Conservation (phyloP, 1,140 invertebrate species). For the Drosophila erecta region DNA sequence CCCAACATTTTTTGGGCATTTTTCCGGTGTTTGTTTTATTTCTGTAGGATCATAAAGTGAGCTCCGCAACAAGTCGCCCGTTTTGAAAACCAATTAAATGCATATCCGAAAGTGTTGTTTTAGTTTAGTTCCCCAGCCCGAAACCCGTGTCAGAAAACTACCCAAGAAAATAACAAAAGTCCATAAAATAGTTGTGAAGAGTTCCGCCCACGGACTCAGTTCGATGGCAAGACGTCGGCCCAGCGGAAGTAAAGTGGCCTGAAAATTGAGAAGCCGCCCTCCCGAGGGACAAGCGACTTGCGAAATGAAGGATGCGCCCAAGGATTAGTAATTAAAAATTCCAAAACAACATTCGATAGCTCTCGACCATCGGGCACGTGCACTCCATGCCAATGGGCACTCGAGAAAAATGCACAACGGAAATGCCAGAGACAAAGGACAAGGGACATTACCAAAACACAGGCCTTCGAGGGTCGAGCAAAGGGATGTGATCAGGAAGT, state of each 20-base stretch:
- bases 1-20: slow-evolving; percentile 5
- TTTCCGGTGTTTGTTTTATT: slow-evolving; percentile 49
- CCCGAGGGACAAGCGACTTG: slow-evolving; percentile 54
- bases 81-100: slow-evolving; percentile 66
- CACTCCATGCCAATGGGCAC: slow-evolving; percentile 60
- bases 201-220: slow-evolving; percentile 51
- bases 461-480: slow-evolving; percentile 1
- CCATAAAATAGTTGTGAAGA: slow-evolving; percentile 61
- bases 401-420: slow-evolving; percentile 63
- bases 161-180: slow-evolving; percentile 43
- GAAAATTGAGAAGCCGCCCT: slow-evolving; percentile 47
- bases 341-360: slow-evolving; percentile 27
- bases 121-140: slow-evolving; percentile 34
- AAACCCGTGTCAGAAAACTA: slow-evolving; percentile 5
- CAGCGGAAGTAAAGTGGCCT: slow-evolving; percentile 55
- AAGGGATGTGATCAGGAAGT: slow-evolving; percentile 53
- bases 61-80: slow-evolving; percentile 22
- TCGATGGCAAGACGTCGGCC: neutral
- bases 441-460: slow-evolving; percentile 41
- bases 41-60: slow-evolving; percentile 53
- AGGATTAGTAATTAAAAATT: slow-evolving; percentile 66
- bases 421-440: slow-evolving; percentile 71
- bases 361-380: slow-evolving; percentile 45
- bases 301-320: slow-evolving; percentile 61
- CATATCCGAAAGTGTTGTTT: slow-evolving; percentile 69